Evolutionary conservation across 2,888 invertebrate species (phyloP).

Genomic region (Epicampocera succincta): DNA sequence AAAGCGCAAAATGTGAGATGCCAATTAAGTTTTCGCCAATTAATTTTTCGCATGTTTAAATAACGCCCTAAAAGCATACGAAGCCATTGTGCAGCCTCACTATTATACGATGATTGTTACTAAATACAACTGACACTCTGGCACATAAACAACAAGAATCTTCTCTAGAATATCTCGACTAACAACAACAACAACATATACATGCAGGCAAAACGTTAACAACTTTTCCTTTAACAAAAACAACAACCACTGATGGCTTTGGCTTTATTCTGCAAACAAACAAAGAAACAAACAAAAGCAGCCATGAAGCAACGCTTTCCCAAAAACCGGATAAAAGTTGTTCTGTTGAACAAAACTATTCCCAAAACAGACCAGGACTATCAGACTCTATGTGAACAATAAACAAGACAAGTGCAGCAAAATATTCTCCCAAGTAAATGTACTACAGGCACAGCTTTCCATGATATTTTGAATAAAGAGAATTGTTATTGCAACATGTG

Average conservation of each 20-base stretch:
- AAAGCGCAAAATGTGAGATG: no score
- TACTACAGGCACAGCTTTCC: not conserved
- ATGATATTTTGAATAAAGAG: not conserved
- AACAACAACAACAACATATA: conserved; percentile 1
- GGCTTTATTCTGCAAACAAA: conserved; percentile 57
- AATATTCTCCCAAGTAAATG: conserved; percentile 22
- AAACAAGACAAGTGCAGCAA: conserved; percentile 32
- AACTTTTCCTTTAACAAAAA: conserved; percentile 19
- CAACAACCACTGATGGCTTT: conserved; percentile 44
- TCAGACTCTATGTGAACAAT: conserved; percentile 27
- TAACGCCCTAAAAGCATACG: not conserved
- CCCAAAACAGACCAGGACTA: conserved; percentile 49
- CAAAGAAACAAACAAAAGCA: no score
- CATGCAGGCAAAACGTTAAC: conserved; percentile 9
- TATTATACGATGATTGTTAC: conserved; percentile 39
- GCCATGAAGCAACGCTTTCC: conserved; percentile 34
- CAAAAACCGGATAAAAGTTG: conserved; percentile 56
- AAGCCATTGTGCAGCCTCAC: conserved; percentile 42
- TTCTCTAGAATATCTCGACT: conserved; percentile 10
- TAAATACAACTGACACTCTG: conserved; percentile 28
- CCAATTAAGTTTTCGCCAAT: not conserved
- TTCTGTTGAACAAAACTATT: conserved; percentile 58
- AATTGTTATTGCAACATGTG: conserved; percentile 27
- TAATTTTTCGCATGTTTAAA: no score
- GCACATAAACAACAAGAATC: conserved; percentile 44